phyloP scores from a whole-genome alignment of 2,113 vertebrate genomes.

The Gallinago undulata region DNA sequence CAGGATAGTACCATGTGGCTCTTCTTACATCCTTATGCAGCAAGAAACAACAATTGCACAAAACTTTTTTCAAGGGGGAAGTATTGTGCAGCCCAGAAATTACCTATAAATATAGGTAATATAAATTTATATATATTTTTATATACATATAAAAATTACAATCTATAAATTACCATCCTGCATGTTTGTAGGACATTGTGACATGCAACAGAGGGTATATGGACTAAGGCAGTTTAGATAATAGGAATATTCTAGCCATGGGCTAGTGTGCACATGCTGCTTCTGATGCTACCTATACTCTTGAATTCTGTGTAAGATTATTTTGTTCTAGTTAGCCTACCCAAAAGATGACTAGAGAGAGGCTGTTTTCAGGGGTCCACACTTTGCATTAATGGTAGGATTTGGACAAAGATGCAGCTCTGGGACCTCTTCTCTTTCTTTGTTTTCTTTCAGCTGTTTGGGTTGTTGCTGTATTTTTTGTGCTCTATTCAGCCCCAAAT shows the following conservation, averaged over 20 bases:
- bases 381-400: accelerated
- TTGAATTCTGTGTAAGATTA: neutral
- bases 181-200: accelerated
- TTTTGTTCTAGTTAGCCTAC: neutral
- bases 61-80: neutral
- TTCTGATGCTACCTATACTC: neutral
- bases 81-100: neutral
- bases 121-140: too few species aligned
- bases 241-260: neutral
- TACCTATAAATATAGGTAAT: too few species aligned
- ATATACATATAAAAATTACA: too few species aligned
- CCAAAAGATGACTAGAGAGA: neutral
- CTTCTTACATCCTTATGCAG: neutral
- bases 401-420: neutral
- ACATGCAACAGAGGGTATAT: too few species aligned
- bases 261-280: too few species aligned
- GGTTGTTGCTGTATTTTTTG: neutral
- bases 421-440: neutral
- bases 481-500: neutral
- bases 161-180: neutral
- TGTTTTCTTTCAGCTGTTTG: neutral
- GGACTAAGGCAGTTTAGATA: neutral
- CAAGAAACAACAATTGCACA: neutral
- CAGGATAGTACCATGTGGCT: neutral
- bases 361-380: neutral